Evolutionary conservation across 2,113 vertebrate species (phyloP).

Genomic region (Otocyon megalotis): DNA sequence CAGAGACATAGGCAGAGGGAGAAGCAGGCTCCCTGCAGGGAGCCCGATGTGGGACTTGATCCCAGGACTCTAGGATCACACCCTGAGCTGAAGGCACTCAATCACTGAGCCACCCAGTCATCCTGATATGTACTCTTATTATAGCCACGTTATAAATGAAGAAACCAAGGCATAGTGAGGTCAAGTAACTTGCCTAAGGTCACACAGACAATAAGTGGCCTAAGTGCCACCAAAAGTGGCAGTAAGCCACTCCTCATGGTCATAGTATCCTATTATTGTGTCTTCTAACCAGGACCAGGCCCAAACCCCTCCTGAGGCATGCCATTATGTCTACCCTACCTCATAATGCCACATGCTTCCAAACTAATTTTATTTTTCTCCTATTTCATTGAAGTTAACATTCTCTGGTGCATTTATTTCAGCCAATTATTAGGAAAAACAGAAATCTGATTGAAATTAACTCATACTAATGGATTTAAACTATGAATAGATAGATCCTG

Average conservation of each 20-base stretch:
- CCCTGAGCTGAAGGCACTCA: no score
- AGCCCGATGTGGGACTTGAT: no score
- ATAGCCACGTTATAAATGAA: background rate
- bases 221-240: background rate
- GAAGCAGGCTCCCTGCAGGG: no score
- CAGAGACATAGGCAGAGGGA: no score
- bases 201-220: background rate
- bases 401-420: background rate
- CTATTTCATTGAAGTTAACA: conserved; percentile 24
- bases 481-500: background rate
- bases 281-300: background rate
- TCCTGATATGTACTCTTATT: background rate
- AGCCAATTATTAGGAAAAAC: background rate
- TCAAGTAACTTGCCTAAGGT: background rate
- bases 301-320: background rate
- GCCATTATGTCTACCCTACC: background rate
- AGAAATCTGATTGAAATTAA: background rate
- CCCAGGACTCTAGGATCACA: no score
- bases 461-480: background rate
- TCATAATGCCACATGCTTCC: background rate
- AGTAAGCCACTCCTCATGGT: background rate
- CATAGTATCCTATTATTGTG: background rate
- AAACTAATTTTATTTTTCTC: conserved; percentile 1
- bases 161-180: background rate
- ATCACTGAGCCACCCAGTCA: no score